Conservation (phyloP, 2,888 invertebrate genomes). For the Heteromurus nitidus region DNA sequence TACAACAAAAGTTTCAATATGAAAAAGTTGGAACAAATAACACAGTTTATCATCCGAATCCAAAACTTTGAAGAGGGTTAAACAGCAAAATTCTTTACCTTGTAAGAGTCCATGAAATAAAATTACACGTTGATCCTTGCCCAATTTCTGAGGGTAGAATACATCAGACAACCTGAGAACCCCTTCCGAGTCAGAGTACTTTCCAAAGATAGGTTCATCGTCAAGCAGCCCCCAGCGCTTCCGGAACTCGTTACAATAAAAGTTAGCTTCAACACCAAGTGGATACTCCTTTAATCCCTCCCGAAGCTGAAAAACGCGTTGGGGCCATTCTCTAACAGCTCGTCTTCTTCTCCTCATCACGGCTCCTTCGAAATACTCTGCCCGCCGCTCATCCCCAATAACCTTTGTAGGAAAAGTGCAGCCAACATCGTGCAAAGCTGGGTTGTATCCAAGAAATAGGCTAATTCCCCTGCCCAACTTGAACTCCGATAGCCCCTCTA, state of each 20-base stretch:
- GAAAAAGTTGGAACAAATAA: not conserved
- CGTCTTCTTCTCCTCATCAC: not conserved
- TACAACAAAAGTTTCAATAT: not conserved
- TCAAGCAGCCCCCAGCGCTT: not conserved
- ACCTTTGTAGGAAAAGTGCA: not conserved
- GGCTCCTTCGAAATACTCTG: not conserved
- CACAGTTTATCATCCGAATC: not conserved
- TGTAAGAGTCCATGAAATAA: not conserved
- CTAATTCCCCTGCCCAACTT: not conserved
- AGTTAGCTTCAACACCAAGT: not conserved
- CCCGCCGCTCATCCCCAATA: not conserved
- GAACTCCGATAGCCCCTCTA: not conserved
- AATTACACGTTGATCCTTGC: not conserved
- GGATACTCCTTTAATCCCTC: not conserved
- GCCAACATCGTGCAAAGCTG: not conserved
- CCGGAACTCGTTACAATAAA: not conserved
- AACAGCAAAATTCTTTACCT: not conserved
- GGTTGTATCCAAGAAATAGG: not conserved
- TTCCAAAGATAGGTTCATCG: not conserved
- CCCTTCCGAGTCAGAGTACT: not conserved
- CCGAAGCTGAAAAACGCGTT: not conserved
- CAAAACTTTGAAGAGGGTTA: not conserved
- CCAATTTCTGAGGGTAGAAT: not conserved
- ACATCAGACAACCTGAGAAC: not conserved
- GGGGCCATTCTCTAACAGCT: not conserved